Base-by-base conservation (phyloP, 2,888 invertebrate species). In the Hirtodrosophila trivittata region DNA sequence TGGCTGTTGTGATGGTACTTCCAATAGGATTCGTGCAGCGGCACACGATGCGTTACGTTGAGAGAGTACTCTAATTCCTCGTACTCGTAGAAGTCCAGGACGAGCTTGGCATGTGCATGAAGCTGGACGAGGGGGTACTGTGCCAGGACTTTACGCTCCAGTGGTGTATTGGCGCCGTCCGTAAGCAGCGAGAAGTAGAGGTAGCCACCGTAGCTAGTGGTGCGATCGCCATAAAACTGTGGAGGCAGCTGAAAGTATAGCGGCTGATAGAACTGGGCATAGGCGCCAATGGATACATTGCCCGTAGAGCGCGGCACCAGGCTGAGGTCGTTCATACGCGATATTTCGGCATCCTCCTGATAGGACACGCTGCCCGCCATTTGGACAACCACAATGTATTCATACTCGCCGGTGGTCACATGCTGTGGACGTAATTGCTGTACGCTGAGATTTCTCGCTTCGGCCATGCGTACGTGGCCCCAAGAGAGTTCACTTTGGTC, bases 161-260 rank as follows among this genome's bases (percentile, higher is more conserved):
- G 91, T 28, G 92, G 92, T 0, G 93, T 92, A 0, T 92, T 92
- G 8, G 90, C 90, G 3, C 93, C 93, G 38, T 94, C 94, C 66
- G 94, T 94, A 49, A 95, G 93, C 0, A 95, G 93, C 0, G 93
- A 92, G 89, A 98, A 98, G 67, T 95, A 92, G 42, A 99, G 91
- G 67, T 94, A 94, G 3, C 98, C 98, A 18, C 97, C 97, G 90
- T 99, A 99, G 14, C 98, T 97, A 65, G 95, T 93, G 10, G 97
- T 94, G 89, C 95, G 92, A 91, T 99, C 99, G 0, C 97, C 97
- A 9, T 95, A 93, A 90, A 98, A 97, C 50, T 94, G 92, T 7
- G 93, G 92, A 0, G 97, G 96, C 10, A 99, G 91, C 78, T 91
- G 90, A 32, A 91, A 91, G 66, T 91, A 91, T 1, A 91, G 60